Conservation (phyloP, 2,797 vertebrate species). For the Calcarius lapponicus region DNA sequence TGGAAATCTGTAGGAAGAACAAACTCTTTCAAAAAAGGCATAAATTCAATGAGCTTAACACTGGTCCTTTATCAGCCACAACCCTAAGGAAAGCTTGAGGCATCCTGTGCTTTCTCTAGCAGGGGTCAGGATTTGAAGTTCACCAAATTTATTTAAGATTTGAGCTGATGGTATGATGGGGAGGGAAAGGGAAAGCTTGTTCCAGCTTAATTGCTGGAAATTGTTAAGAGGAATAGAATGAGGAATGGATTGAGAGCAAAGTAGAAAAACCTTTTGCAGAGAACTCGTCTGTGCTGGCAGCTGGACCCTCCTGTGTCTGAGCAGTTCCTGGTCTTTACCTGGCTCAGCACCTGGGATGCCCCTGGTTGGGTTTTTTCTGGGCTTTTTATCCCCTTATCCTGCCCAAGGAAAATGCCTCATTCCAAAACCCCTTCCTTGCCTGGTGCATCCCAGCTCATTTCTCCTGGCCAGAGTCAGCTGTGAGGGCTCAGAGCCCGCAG, state of each 20-base stretch:
- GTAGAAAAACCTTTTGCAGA: background rate
- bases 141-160: background rate
- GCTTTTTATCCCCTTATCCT: background rate
- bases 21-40: background rate
- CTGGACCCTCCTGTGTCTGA: background rate
- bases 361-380: background rate
- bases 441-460: background rate
- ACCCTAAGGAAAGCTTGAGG: background rate
- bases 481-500: background rate
- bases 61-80: background rate
- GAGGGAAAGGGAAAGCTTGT: background rate
- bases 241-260: background rate
- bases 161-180: background rate
- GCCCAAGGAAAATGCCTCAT: background rate
- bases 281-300: background rate
- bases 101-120: background rate
- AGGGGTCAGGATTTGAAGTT: background rate
- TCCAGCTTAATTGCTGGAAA: background rate
- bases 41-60: background rate
- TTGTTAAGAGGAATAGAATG: background rate
- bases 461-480: background rate
- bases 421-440: background rate
- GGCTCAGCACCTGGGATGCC: background rate
- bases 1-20: background rate
- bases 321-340: background rate